Evolutionary conservation across 2,113 vertebrate species (phyloP).

Genomic region (Festucalex cinctus): DNA sequence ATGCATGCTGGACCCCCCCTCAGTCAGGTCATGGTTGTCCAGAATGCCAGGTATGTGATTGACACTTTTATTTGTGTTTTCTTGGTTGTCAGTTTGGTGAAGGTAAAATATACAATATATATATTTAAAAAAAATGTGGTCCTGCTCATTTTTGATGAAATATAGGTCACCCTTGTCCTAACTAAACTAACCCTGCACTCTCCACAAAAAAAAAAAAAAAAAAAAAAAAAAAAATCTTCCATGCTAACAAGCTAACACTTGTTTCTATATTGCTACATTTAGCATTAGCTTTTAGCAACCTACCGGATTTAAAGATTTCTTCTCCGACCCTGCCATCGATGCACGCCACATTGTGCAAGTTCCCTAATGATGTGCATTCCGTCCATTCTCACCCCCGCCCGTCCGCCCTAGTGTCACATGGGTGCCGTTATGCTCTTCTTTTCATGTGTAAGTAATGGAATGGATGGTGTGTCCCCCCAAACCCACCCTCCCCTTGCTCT

Average conservation of each 20-base stretch:
- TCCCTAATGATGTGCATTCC: conserved; percentile 47
- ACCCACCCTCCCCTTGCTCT: background rate
- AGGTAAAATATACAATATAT: background rate
- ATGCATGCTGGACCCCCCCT: conserved; percentile 78
- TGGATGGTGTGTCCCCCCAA: conserved; percentile 12
- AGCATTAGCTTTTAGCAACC: background rate
- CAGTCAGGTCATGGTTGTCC: conserved; percentile 99
- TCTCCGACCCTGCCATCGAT: conserved; percentile 29
- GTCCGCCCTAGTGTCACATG: conserved; percentile 31
- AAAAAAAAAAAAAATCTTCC: conserved; percentile 42
- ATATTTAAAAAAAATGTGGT: background rate
- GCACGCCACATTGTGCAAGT: conserved; percentile 41
- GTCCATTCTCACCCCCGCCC: conserved; percentile 40
- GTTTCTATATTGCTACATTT: background rate
- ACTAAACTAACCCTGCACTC: conserved; percentile 37
- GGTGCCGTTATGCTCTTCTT: conserved; percentile 15
- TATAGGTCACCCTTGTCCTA: conserved; percentile 33
- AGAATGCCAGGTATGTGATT: conserved; percentile 92
- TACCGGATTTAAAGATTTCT: background rate
- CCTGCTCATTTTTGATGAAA: conserved; percentile 29
- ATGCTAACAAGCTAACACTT: conserved; percentile 28
- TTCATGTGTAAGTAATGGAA: background rate
- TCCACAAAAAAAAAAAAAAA: conserved; percentile 56
- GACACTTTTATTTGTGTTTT: conserved; percentile 54
- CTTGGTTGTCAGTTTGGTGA: conserved; percentile 55